Percentiles rank a stretch among this genome's conserved stretches.
Evolutionary conservation across 2,888 invertebrate genomes (phyloP).

Genomic region (Cryptophagus acutangulus): DNA sequence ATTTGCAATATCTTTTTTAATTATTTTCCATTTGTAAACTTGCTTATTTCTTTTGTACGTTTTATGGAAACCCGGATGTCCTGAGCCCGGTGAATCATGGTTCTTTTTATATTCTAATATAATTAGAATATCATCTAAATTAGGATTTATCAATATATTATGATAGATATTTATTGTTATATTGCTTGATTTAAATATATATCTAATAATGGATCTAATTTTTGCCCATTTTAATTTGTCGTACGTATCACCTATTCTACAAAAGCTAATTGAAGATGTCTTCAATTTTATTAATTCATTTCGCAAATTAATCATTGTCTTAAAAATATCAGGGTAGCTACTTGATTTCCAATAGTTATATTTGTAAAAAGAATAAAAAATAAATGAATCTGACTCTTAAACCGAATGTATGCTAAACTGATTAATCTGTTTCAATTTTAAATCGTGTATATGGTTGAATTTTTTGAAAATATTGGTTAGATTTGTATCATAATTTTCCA

Average conservation of each 20-base stretch:
- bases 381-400: too few relatives aligned
- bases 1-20: conserved; percentile 4
- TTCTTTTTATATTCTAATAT: conserved; percentile 10
- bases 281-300: too few relatives aligned
- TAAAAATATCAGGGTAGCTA: too few relatives aligned
- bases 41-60: conserved; percentile 4
- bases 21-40: conserved; percentile 6
- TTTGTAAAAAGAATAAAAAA: too few relatives aligned
- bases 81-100: conserved; percentile 2
- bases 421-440: too few relatives aligned
- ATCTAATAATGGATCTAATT: conserved; percentile 1
- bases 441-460: too few relatives aligned
- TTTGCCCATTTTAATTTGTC: conserved; percentile 2
- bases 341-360: too few relatives aligned
- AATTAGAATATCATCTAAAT: background rate
- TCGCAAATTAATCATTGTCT: too few relatives aligned
- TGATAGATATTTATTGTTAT: conserved; percentile 3
- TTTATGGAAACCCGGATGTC: conserved; percentile 4
- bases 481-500: too few relatives aligned
- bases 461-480: too few relatives aligned
- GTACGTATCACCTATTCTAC: background rate
- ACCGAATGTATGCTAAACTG: too few relatives aligned
- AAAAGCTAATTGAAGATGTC: too few relatives aligned
- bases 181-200: background rate
- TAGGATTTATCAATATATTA: conserved; percentile 3